These are phyloP conservation scores for Chondrosia reniformis DNA, from an alignment of 37 sponge, comb jelly and placozoan genomes.

Conservation along the genomic window DNA sequence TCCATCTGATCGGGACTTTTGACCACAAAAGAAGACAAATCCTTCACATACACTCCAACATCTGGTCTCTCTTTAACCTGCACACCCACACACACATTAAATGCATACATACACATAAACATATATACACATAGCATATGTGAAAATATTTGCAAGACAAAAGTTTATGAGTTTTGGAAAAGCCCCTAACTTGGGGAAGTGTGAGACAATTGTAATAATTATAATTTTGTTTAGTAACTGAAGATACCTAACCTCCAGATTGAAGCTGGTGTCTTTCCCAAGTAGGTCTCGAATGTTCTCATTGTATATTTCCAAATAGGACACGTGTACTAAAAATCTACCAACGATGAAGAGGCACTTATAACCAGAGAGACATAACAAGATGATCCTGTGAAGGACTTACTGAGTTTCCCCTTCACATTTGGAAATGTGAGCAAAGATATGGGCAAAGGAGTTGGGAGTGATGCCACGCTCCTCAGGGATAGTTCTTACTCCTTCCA, in stretches of 20 bases:
- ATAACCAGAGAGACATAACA: neutral
- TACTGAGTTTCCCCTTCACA: conserved; percentile 70
- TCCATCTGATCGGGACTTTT: conserved; percentile 94
- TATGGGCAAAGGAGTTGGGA: conserved; percentile 98
- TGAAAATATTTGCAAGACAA: neutral
- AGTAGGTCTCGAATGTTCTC: conserved; percentile 94
- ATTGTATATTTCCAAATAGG: conserved; percentile 97
- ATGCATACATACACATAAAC: neutral
- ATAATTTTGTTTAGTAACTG: no score
- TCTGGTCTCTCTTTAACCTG: conserved; percentile 90
- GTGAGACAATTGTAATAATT: no score
- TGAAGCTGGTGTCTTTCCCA: conserved; percentile 49
- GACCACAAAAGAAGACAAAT: conserved; percentile 79
- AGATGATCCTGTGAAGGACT: conserved; percentile 6
- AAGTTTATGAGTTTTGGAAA: no score
- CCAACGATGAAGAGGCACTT: neutral
- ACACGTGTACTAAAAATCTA: conserved; percentile 92
- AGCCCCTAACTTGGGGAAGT: no score
- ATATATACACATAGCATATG: neutral
- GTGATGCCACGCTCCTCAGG: conserved; percentile 91
- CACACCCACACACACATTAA: neutral
- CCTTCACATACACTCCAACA: conserved; percentile 95
- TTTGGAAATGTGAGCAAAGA: conserved; percentile 75
- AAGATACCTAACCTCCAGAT: conserved; percentile 49
- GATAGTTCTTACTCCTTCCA: conserved; percentile 77